These are phyloP conservation scores for Aramus guarauna DNA, from an alignment of 2,113 vertebrate species.

Conservation along the genomic window DNA sequence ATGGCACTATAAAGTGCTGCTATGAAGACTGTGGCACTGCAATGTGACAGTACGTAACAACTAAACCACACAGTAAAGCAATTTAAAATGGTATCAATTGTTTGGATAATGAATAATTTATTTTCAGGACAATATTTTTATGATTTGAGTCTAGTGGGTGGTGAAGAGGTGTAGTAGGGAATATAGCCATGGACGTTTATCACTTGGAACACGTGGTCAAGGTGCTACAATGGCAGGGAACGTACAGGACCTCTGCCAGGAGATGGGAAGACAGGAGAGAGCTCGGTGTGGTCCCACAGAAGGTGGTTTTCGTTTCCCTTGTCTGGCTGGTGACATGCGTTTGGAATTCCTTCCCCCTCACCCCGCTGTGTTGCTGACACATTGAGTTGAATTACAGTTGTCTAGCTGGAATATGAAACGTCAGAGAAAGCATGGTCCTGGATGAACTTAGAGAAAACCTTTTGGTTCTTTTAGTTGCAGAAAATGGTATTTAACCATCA, in stretches of 20 bases:
- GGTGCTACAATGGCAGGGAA: not conserved
- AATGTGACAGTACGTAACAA: not conserved
- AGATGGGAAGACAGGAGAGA: not conserved
- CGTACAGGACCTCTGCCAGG: not conserved
- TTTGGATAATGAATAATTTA: not conserved
- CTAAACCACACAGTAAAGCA: not conserved
- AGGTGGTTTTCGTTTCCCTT: not conserved
- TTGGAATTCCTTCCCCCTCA: not conserved
- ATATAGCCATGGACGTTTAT: not conserved
- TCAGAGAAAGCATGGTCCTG: not conserved
- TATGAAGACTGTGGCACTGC: not conserved
- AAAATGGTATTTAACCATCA: not conserved
- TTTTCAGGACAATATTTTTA: not conserved
- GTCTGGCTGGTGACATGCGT: not conserved
- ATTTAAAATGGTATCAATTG: not conserved
- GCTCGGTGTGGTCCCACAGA: not conserved
- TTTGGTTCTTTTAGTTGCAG: not conserved
- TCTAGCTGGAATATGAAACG: not conserved
- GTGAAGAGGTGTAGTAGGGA: not conserved
- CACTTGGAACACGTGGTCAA: accelerated
- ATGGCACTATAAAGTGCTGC: not conserved
- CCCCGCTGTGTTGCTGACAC: not conserved
- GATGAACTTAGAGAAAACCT: not conserved
- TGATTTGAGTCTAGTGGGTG: not conserved
- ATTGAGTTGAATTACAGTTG: not conserved